Evolutionary conservation across 2,797 vertebrate genomes (phyloP), one percentile per base, ranked within the genome.

Genomic region (Gobionotothen gibberifrons): DNA sequence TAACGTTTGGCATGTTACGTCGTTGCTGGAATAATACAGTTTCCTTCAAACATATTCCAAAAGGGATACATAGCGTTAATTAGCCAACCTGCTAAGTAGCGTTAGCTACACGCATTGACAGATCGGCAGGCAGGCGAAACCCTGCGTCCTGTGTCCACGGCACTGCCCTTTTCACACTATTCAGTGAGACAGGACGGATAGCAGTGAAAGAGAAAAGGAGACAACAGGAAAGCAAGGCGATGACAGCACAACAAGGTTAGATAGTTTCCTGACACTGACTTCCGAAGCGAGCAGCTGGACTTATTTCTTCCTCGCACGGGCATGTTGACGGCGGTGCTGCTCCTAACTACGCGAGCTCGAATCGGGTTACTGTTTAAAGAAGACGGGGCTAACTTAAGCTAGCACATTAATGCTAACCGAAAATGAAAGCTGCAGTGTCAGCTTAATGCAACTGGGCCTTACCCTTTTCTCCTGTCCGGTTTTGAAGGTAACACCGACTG

Each of bases 371-470:
- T 79, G 53, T 77, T 70, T 72, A 42, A 78, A 69, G 60, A 32
- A 39, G 57, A n/a, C 52, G 8, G 61, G 44, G 90, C 90, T 93
- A 92, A 88, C 81, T 76, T 55, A 19, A 55, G 89, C 81, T 92
- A 92, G 86, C 90, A 42, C 54, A 40, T 57, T 47, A 63, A 83
- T 84, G 91, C 91, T 93, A 93, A 84, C 83, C 53, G 80, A 90
- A 90, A 91, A 86, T 84, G 87, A 93, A 93, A 93, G 83, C 85
- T 92, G 91, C 86, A 80, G 84, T 85, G 85, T 90, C 90, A 91
- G 90, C 84, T 90, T 22, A 17, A 71, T 8, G 5, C 39, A 44
- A 62, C 72, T 5, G 82, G 88, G 86, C 84, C 90, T 73, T 63
- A n/a, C 60, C 60, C 47, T 13, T 61, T 12, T 65, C 51, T 12